phyloP scores from a whole-genome alignment of 23 tunicate species.

The Ascidia mentula region DNA sequence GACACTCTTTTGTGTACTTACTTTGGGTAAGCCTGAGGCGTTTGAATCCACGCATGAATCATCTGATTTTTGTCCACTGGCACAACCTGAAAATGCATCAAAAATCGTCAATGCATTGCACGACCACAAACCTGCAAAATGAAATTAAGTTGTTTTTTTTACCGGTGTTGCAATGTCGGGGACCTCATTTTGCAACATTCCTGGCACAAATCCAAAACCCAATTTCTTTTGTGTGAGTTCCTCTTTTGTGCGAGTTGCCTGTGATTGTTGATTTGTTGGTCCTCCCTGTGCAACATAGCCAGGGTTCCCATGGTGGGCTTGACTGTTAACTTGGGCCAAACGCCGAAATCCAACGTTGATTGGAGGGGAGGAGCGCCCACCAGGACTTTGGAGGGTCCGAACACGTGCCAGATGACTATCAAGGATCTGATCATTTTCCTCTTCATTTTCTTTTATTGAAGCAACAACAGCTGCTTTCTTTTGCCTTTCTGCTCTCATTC shows the following conservation, averaged over 20 bases:
- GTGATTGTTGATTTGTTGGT: background rate
- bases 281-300: background rate
- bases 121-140: too few relatives aligned
- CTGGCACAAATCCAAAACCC: constrained; percentile 54
- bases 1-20: too few relatives aligned
- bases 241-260: background rate
- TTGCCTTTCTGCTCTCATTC: background rate
- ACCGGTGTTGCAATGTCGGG: constrained; percentile 91
- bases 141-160: constrained; percentile 21
- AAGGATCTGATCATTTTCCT: constrained; percentile 54
- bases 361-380: constrained; percentile 35
- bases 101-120: background rate
- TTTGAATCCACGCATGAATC: constrained; percentile 82
- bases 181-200: constrained; percentile 82
- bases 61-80: constrained; percentile 85
- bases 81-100: constrained; percentile 29
- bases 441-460: constrained; percentile 25
- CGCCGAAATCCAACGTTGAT: constrained; percentile 14
- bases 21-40: constrained; percentile 16
- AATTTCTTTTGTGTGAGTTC: background rate
- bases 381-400: constrained; percentile 54
- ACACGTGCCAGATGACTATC: constrained; percentile 40
- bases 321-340: background rate
- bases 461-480: constrained; percentile 1
- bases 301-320: background rate